Base-by-base conservation (phyloP, 1,140 invertebrate genomes). In the Drosophila prosaltans region DNA sequence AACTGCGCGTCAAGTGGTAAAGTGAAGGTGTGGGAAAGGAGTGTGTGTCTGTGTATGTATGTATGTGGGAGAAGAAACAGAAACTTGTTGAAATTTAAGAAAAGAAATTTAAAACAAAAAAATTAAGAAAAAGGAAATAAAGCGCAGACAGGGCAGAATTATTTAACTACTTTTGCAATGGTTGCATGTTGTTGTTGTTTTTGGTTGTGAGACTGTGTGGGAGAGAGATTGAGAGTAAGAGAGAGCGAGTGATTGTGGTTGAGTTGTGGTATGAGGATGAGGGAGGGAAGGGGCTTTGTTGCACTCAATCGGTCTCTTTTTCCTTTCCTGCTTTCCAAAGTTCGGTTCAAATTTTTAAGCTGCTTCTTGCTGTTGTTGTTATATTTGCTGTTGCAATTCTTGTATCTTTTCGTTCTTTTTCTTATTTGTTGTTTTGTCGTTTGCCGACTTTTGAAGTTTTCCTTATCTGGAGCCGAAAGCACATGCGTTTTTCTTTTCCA, bases 121-220 rank as follows among this genome's bases (percentile, higher is more conserved):
- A 78, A 88, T 77, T 65, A 88, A 78, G 84, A 81, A 86, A 81
- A 86, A 80, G 83, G 83, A 88, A 88, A 88, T 88, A 88, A 88
- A 88, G 83, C 84, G 83, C 83, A 88, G 83, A 88, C 83, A 88
- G 83, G 83, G 83, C 83, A 88, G 83, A 88, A 89, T 88, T 88
- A 88, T 88, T 88, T 89, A 88, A 88, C 83, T 88, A 88, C 84
- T 88, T 59, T 80, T 89, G 83, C 83, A 88, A 76, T 78, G 80
- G 86, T 81, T 88, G 83, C 83, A 88, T 86, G 84, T 80, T 84
- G 81, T 80, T 82, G 65, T 79, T 79, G 63, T 78, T 72, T 36
- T 58, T 55, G 59, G 67, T 71, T 74, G 45, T 64, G 58, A 43
- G 57, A 61, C 54, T 65, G 65, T 70, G 21, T 65, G 48, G 51